A percentile compares a stretch with the other conserved stretches of the same genome.
These are phyloP conservation scores for Sebastes vulpes DNA, from an alignment of 2,797 vertebrate species.

Conservation along the genomic window DNA sequence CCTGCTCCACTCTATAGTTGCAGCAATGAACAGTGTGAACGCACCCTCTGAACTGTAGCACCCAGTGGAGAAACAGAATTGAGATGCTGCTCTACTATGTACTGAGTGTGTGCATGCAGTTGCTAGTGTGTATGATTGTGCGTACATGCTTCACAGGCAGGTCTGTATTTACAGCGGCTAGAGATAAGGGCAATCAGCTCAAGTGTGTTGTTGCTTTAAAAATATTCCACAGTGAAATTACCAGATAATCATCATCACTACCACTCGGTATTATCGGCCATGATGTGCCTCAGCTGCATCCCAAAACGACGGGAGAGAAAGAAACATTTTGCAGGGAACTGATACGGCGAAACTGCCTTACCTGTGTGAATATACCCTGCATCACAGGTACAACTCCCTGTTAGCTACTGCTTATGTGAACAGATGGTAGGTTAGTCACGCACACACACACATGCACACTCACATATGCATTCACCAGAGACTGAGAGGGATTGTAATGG, in stretches of 20 bases:
- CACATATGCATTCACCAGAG: constrained; percentile 22
- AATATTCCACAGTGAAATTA: constrained; percentile 38
- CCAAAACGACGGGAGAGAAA: neutral
- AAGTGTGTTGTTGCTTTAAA: constrained; percentile 25
- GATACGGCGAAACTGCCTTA: neutral
- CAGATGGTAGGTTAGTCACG: constrained; percentile 33
- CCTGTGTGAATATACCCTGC: constrained; percentile 4
- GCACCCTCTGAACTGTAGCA: neutral
- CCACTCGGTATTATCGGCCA: constrained; percentile 27
- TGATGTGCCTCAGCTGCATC: constrained; percentile 2
- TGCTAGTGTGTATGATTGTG: neutral
- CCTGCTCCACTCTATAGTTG: neutral
- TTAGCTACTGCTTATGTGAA: constrained; percentile 27
- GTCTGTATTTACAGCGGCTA: neutral
- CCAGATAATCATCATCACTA: constrained; percentile 41
- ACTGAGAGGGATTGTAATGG: constrained; percentile 51
- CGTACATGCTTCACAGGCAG: neutral
- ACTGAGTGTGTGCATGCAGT: neutral
- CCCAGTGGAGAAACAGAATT: neutral
- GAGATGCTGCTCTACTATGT: neutral
- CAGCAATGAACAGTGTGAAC: neutral
- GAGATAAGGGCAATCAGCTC: constrained; percentile 48
- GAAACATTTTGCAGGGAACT: neutral
- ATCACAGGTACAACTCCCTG: constrained; percentile 2
- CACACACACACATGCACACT: neutral